Evolutionary conservation across 2,797 vertebrate genomes (phyloP), one percentile per base, ranked within the genome.

Genomic region (Parambassis ranga): DNA sequence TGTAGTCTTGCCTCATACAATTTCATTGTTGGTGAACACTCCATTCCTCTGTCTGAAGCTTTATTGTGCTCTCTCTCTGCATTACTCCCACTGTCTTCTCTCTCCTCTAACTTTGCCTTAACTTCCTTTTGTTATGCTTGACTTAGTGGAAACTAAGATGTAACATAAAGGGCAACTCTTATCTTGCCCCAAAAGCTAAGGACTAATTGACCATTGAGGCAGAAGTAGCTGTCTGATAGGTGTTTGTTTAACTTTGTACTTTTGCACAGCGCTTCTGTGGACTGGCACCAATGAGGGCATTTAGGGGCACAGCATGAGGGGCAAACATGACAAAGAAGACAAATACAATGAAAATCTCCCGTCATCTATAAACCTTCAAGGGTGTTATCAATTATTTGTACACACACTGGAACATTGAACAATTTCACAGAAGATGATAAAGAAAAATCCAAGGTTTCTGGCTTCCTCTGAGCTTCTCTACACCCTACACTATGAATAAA

Each of bases 1-100:
- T 23, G 37, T 22, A 7, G 15, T 37, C 42, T 64, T 31, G 22
- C 30, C 9, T 60, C 46, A 30, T 22, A 10, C 6, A 41, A 37
- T 28, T 75, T 56, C 16, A 30, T 64, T 65, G 66, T 31, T 33
- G 28, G 55, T 52, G 22, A n/a, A 57, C 24, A 16, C 30, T 31
- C 26, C 28, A 48, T 71, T 50, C 7, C 16, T 66, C 36, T 51
- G 9, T 10, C 10, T 42, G 38, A 30, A 14, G 24, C 41, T 15
- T 48, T 2, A n/a, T 31, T 39, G 28, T 35, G 37, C 32, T 15
- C 46, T 22, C 13, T 23, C 6, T 16, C 19, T 37, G 24, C 26
- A 26, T 26, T 9, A 10, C 2, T 38, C 8, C 22, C 10, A 7
- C 27, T 15, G n/a, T 22, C 23, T 9, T n/a, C 13, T 16, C 7